Evolutionary conservation across 1,140 invertebrate genomes (phyloP), one percentile per base, ranked within the genome.

Genomic region (Rhagoletis pomonella): DNA sequence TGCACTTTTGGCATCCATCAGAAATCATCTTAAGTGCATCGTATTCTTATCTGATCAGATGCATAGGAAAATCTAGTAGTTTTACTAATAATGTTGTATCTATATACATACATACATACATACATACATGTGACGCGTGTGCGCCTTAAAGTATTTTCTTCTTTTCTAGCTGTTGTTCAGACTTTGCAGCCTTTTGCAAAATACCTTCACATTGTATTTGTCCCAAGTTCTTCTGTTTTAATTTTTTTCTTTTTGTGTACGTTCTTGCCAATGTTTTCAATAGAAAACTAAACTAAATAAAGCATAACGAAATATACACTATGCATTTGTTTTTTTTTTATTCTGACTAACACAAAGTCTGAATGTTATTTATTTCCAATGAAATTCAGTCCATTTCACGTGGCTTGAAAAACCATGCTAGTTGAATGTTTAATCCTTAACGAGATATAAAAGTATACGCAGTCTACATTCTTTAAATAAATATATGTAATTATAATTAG

Each of bases 131-230:
- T 39, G n/a, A 19, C 17, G n/a, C n/a, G 47, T 58, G 6, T 81
- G 4, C 29, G 47, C n/a, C 10, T 19, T 17, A n/a, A 17, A 81
- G 47, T 81, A 14, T 50, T 81, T 81, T 81, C 67, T 73, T 73
- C 12, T 73, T 81, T 81, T 81, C 73, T 81, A 81, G 73, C 47
- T 81, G 44, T 81, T 81, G 44, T 55, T 81, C 73, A 81, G 47
- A 50, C 17, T 81, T 81, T 55, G 73, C 42, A 81, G 73, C 29
- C 12, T 81, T 81, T 81, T 81, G 14, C 47, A 81, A 81, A 81
- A 81, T 81, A 81, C 73, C 73, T 81, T 81, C 44, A 55, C 19
- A 7, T 55, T 81, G 50, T 81, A 19, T 50, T 55, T 14, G 73
- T 3, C 7, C 47, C 29, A 29, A 19, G 4, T 47, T 47, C 5